Conservation (phyloP, 2,113 vertebrate species). For the Puma concolor region DNA sequence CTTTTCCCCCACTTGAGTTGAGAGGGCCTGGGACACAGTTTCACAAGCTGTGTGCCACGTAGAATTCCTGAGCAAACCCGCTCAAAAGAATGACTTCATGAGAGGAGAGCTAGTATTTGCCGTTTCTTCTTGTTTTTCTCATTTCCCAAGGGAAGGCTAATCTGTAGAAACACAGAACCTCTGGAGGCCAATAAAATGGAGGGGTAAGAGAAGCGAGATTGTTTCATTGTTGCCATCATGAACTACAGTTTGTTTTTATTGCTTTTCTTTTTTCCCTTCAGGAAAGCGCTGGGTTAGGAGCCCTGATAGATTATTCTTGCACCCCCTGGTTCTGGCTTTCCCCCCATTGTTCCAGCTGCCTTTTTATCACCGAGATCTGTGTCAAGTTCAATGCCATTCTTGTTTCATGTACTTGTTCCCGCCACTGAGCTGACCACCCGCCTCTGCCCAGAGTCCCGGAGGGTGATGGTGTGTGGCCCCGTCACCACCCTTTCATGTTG, state of each 20-base stretch:
- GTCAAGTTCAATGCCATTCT: conserved; percentile 77
- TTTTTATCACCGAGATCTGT: conserved; percentile 83
- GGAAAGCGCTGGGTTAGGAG: conserved; percentile 86
- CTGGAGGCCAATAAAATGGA: conserved; percentile 84
- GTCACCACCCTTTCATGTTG: not conserved
- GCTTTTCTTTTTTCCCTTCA: conserved; percentile 87
- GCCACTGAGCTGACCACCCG: not conserved
- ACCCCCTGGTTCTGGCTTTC: conserved; percentile 85
- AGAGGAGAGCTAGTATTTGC: conserved; percentile 77
- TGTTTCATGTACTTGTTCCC: conserved; percentile 69
- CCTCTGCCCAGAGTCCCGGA: not conserved
- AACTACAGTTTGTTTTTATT: conserved; percentile 88
- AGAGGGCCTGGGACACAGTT: not conserved
- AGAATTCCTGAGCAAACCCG: conserved; percentile 74
- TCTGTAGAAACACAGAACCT: conserved; percentile 86
- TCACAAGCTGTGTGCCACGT: not conserved
- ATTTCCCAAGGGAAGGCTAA: conserved; percentile 87
- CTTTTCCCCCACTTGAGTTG: conserved; percentile 60
- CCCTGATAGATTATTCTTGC: conserved; percentile 84
- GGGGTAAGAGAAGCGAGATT: conserved; percentile 79
- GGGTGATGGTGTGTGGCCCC: not conserved
- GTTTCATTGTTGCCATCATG: conserved; percentile 83
- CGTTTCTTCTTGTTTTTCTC: not conserved
- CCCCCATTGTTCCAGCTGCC: conserved; percentile 88
- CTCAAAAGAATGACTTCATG: conserved; percentile 83